These are phyloP conservation scores for Typhlichthys eigenmanni DNA, from an alignment of 2,797 vertebrate species.

Conservation along the genomic window DNA sequence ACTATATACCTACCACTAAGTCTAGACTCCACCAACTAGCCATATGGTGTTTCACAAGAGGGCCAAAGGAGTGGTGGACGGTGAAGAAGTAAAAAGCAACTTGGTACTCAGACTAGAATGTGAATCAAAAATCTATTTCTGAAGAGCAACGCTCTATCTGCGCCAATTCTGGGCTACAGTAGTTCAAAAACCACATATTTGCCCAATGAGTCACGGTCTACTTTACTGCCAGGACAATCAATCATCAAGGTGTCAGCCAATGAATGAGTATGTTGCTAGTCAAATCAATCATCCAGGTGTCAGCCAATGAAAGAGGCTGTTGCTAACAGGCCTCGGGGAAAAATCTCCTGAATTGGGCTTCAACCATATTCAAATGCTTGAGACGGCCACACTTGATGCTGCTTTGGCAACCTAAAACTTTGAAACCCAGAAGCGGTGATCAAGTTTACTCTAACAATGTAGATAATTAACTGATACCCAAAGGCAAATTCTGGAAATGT, in stretches of 20 bases:
- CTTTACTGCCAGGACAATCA: slow-evolving; percentile 37
- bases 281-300: slow-evolving; percentile 50
- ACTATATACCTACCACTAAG: slow-evolving; percentile 14
- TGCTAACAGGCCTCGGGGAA: slow-evolving; percentile 20
- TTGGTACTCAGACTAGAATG: background rate
- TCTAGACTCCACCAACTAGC: slow-evolving; percentile 18
- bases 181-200: slow-evolving; percentile 47
- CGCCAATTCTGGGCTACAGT: background rate
- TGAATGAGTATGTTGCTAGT: slow-evolving; percentile 42
- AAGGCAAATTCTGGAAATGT: background rate
- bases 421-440: background rate
- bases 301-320: slow-evolving; percentile 37
- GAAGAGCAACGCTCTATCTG: background rate
- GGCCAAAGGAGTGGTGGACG: background rate
- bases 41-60: slow-evolving; percentile 9
- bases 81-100: background rate
- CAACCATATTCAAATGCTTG: slow-evolving; percentile 9
- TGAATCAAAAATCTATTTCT: background rate
- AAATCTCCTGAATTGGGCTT: slow-evolving; percentile 33
- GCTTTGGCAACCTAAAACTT: background rate
- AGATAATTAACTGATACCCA: slow-evolving; percentile 2
- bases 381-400: slow-evolving; percentile 5
- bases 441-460: slow-evolving; percentile 5
- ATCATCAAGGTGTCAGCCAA: slow-evolving; percentile 42
- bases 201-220: slow-evolving; percentile 33